phyloP scores from a whole-genome alignment of 1,140 invertebrate genomes.

The Tetragonula clypearis region DNA sequence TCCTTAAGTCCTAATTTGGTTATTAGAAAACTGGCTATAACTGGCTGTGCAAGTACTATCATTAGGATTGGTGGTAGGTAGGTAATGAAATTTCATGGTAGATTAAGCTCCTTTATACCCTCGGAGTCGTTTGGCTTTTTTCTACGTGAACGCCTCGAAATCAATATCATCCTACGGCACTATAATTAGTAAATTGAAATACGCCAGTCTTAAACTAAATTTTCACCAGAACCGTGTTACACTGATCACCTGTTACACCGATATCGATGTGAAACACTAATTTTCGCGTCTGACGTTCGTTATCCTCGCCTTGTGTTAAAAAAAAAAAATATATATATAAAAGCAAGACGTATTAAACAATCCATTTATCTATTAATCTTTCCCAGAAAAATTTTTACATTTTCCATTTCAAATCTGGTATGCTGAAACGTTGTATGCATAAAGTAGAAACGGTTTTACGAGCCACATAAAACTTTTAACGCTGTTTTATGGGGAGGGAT shows the following conservation, averaged over 20 bases:
- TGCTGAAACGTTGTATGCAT: neutral
- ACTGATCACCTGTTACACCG: neutral
- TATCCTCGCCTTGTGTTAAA: neutral
- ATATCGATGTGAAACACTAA: neutral
- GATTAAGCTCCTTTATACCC: conserved; percentile 3
- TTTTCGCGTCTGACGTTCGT: neutral
- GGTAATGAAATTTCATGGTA: conserved; percentile 26
- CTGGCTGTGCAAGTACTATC: neutral
- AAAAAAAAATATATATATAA: too few species aligned
- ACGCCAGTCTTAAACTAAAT: neutral
- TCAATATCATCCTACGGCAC: neutral
- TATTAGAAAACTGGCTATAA: conserved; percentile 3
- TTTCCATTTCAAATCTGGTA: neutral
- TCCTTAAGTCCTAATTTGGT: neutral
- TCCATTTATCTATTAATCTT: neutral
- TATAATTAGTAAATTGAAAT: conserved; percentile 11
- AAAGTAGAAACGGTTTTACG: neutral
- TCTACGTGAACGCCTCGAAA: neutral
- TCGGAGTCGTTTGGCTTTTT: neutral
- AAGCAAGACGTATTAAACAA: neutral
- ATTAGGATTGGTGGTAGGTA: conserved; percentile 1
- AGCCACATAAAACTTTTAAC: neutral
- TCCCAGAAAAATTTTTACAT: neutral
- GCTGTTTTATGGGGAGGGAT: neutral
- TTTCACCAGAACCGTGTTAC: neutral